Base-by-base conservation (phyloP, 2,113 vertebrate species). In the Pleuronectes platessa region DNA sequence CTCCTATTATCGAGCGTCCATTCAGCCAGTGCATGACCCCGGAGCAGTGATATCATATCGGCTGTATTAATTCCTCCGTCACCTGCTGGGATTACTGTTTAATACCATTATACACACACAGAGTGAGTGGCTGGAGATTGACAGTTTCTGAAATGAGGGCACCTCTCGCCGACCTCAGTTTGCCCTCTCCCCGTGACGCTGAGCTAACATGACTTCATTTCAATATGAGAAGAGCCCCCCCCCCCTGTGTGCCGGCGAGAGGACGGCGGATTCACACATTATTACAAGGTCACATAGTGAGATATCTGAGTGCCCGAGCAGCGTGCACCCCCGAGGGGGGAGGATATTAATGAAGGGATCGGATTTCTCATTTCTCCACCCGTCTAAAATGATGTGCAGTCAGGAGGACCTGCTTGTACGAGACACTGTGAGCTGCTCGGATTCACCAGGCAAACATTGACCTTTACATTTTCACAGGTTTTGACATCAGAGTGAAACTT, bases 171-270 rank as follows among this genome's bases (percentile, higher is more conserved):
- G 68, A 74, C 80, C 77, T 75, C 65, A 26, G 68, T 74, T 82
- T 81, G 82, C 61, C 73, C 61, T 76, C 86, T 76, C 77, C 24
- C 18, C 49, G 64, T 63, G 68, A 83, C 69, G 56, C 71, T 77
- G 56, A 79, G 79, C 77, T 71, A 74, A 78, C 72, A 75, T 83
- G 64, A 85, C 72, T 71, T 86, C 64, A 82, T 85, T 79, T 79
- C 61, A 72, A 65, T 40, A 61, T 73, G 49, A 15, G 78, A 51
- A 82, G 9, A 54, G 64, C 60, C 5, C 5, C 47, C 23, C 24
- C 60, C 5, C 5, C 47, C 23, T 21, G 15, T 83, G 59, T 78
- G 68, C 61, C 68, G 31, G 71, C 6, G 9, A 73, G 65, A 69
- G 18, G 56, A 37, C 60, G 55, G 45, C 51, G n/a, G 72, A 88